phyloP scores from a whole-genome alignment of 2,113 vertebrate species.

The Bombycilla garrulus region DNA sequence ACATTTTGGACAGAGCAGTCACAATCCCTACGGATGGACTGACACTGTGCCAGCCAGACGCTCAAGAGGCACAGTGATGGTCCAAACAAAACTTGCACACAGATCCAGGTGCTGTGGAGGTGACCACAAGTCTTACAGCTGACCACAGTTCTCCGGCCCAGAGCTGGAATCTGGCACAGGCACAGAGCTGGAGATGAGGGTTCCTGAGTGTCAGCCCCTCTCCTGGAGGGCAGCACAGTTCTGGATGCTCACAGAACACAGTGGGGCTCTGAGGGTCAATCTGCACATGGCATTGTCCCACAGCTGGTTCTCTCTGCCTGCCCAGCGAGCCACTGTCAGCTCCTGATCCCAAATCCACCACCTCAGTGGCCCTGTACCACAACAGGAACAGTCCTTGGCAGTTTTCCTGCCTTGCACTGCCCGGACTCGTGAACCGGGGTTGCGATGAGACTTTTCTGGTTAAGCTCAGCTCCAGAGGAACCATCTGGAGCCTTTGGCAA shows the following conservation, averaged over 20 bases:
- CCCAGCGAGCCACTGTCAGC: neutral
- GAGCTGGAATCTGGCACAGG: neutral
- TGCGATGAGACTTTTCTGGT: neutral
- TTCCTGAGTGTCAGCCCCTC: neutral
- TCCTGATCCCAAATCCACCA: neutral
- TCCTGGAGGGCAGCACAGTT: neutral
- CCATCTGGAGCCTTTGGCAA: slow-evolving; percentile 16
- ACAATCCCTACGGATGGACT: neutral
- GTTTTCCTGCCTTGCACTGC: neutral
- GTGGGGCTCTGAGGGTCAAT: neutral
- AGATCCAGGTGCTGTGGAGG: neutral
- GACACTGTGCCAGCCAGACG: neutral
- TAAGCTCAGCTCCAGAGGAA: slow-evolving; percentile 6
- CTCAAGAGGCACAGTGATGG: accelerated
- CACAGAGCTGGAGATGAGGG: neutral
- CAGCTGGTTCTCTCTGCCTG: neutral
- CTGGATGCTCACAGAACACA: neutral
- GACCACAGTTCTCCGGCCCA: neutral
- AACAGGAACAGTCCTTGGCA: neutral
- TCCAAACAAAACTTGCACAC: neutral
- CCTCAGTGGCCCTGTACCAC: neutral
- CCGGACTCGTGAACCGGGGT: accelerated
- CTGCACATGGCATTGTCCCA: neutral
- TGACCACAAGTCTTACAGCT: neutral
- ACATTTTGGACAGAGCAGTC: neutral